phyloP scores from a whole-genome alignment of 2,797 vertebrate genomes.

The Oreochromis mossambicus region DNA sequence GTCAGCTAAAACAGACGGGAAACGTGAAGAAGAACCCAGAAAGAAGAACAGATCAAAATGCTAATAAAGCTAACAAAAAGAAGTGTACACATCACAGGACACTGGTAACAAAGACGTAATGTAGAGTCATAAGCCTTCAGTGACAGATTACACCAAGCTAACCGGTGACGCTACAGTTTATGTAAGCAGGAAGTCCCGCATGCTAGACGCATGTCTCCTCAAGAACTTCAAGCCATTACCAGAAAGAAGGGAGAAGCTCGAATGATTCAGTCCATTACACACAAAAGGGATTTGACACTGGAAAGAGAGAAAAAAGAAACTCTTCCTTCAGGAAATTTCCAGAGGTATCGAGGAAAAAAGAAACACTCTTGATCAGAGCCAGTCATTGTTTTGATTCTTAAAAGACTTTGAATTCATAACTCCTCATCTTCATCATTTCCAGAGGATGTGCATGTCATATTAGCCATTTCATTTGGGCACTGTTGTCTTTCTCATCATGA shows the following conservation, averaged over 20 bases:
- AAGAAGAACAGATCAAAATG: background rate
- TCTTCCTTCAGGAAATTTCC: slow-evolving; percentile 5
- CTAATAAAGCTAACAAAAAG: background rate
- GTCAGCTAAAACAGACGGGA: background rate
- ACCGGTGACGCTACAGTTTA: background rate
- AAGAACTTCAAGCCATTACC: background rate
- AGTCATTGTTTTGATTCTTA: background rate
- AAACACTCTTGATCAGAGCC: slow-evolving; percentile 48
- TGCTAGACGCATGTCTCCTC: background rate
- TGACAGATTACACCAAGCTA: slow-evolving; percentile 43
- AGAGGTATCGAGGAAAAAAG: slow-evolving; percentile 52
- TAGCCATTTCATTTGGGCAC: slow-evolving; percentile 53
- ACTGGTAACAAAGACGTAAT: background rate
- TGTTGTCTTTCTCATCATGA: background rate
- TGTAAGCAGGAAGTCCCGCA: background rate
- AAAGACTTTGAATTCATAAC: background rate
- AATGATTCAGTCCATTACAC: background rate
- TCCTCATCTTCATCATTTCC: slow-evolving; percentile 1
- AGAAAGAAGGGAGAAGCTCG: background rate
- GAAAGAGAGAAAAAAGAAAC: slow-evolving; percentile 12
- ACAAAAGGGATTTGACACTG: slow-evolving; percentile 7
- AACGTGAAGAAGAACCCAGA: background rate
- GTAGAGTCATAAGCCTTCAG: slow-evolving; percentile 30
- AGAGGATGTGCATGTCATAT: slow-evolving; percentile 26
- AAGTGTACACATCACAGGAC: background rate